Percentiles rank a stretch among this genome's conserved stretches.
These are phyloP conservation scores for Gambusia yucatana DNA, from an alignment of 2,797 vertebrate species.

Conservation along the genomic window DNA sequence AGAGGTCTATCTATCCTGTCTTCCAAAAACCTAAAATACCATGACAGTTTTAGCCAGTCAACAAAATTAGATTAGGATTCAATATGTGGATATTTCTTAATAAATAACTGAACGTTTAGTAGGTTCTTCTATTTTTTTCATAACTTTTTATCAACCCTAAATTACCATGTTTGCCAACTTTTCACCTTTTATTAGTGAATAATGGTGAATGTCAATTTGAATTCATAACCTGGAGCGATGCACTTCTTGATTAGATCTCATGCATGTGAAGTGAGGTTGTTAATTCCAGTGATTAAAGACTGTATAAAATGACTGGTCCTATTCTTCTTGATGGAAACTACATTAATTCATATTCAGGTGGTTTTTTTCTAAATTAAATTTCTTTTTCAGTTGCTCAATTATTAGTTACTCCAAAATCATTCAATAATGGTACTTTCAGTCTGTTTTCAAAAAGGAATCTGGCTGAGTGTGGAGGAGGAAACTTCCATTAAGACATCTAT, in stretches of 20 bases:
- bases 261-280: neutral
- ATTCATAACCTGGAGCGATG: neutral
- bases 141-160: neutral
- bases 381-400: neutral
- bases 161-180: neutral
- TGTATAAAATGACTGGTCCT: neutral
- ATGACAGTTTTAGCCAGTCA: neutral
- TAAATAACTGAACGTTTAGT: neutral
- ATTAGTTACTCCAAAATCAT: neutral
- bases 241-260: neutral
- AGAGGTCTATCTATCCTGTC: neutral
- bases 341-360: neutral
- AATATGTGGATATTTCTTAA: neutral
- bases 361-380: neutral
- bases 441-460: neutral
- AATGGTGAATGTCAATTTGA: neutral
- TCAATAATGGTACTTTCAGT: neutral
- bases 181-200: neutral
- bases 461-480: neutral
- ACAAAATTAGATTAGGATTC: neutral
- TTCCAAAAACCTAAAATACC: neutral
- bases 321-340: neutral
- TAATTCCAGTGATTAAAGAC: neutral
- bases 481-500: conserved; percentile 35
- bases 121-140: neutral